Base-by-base conservation (phyloP, 2,888 invertebrate genomes). In the Helleia helle region DNA sequence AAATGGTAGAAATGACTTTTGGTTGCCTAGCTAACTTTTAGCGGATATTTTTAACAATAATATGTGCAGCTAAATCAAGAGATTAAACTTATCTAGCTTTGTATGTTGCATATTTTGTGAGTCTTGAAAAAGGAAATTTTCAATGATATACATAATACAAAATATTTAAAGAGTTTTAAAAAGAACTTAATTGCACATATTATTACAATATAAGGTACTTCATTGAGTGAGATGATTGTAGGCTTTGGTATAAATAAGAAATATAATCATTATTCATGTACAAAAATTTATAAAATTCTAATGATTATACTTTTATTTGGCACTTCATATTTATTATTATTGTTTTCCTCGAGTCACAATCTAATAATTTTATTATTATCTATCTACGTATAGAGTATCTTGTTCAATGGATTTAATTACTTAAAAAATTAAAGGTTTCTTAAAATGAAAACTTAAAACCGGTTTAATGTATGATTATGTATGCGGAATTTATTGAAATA, bases 1-100 rank as follows among this genome's bases (percentile, higher is more conserved):
- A 52, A 55, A 53, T 63, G 62, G 59, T 52, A 52, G 51, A 47
- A 47, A 62, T 64, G 56, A 60, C 55, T 54, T 50, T 26, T 49
- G 56, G 18, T 34, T 18, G 12, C 22, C 22, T 59, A 56, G 40
- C 51, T 45, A 56, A 40, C 51, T 45, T 54, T 50, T 43, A 30
- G 14, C 13, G 11, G 14, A 7, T 30, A 30, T 24, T 30, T n/a
- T 22, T 17, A 13, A 28, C 22, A 30, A 24, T 30, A 30, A 24
- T 30, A 30, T 24, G 25, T 30, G 30, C 24, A 29, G 30, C 34
- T 8, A 34, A n/a, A n/a, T n/a, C n/a, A n/a, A n/a, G n/a, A n/a
- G n/a, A n/a, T n/a, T n/a, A n/a, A n/a, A n/a, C n/a, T n/a, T n/a
- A n/a, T n/a, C n/a, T n/a, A n/a, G n/a, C n/a, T n/a, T n/a, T n/a